Percentiles rank a stretch among this genome's conserved stretches.
Conservation (phyloP, 2,113 vertebrate genomes). For the Pedetes capensis region DNA sequence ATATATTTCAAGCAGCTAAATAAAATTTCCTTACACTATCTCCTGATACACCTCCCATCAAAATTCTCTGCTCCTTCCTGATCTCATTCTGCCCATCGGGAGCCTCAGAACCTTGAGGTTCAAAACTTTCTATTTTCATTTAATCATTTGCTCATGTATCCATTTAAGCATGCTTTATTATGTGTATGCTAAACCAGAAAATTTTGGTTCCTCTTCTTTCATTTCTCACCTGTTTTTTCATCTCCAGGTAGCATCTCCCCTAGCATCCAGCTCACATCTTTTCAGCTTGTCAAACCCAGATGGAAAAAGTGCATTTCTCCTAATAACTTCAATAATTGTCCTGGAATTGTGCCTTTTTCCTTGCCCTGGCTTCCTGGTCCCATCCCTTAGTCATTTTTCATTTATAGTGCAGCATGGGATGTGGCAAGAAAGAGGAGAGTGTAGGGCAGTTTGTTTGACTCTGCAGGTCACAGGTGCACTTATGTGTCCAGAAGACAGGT, state of each 20-base stretch:
- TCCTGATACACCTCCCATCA: accelerated
- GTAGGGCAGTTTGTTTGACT: accelerated
- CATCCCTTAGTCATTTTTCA: background rate
- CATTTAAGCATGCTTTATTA: background rate
- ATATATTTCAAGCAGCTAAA: background rate
- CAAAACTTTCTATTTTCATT: background rate
- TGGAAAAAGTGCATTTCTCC: background rate
- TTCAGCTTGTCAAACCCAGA: background rate
- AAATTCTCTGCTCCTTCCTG: background rate
- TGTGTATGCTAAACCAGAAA: no score
- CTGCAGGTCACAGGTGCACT: background rate
- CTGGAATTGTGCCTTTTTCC: background rate
- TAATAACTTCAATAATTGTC: background rate
- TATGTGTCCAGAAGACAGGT: background rate
- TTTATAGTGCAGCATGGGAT: no score
- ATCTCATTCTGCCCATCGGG: background rate
- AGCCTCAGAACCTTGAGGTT: background rate
- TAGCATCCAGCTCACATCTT: background rate
- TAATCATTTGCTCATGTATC: background rate
- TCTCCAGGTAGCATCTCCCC: background rate
- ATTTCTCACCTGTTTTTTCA: background rate
- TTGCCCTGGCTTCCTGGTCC: background rate
- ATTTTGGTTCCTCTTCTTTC: background rate
- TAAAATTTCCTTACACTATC: background rate
- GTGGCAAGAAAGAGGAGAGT: no score